Evolutionary conservation across 2,797 vertebrate species (phyloP).

Genomic region (Schizopygopsis malacanthus): DNA sequence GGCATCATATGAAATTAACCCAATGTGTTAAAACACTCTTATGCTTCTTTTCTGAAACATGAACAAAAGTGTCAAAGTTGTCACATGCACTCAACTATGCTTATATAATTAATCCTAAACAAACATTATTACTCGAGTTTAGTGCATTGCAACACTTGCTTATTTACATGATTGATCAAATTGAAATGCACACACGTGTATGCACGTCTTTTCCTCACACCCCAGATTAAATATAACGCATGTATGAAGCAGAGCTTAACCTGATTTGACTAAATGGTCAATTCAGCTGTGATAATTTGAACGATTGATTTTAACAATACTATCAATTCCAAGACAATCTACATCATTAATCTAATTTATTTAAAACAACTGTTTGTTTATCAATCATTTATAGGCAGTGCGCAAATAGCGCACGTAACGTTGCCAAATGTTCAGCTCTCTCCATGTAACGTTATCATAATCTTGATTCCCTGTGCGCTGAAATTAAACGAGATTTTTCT

Average conservation of each 20-base stretch:
- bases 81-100: background rate
- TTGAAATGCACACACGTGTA: background rate
- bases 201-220: background rate
- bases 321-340: background rate
- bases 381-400: slow-evolving; percentile 38
- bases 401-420: slow-evolving; percentile 16
- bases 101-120: slow-evolving; percentile 2
- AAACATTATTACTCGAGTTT: slow-evolving; percentile 3
- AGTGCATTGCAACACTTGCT: slow-evolving; percentile 58
- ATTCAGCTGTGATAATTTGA: background rate
- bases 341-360: background rate
- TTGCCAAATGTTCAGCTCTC: background rate
- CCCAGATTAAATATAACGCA: background rate
- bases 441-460: background rate
- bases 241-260: background rate
- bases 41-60: background rate
- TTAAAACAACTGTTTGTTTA: background rate
- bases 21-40: background rate
- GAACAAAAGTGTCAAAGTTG: background rate
- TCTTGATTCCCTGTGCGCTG: background rate
- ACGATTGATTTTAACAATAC: background rate
- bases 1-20: background rate
- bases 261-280: background rate
- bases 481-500: slow-evolving; percentile 46
- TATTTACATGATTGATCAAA: background rate